A percentile compares a stretch with the other conserved stretches of the same genome.
Conservation (phyloP, 2,113 vertebrate species). For the Galemys pyrenaicus region DNA sequence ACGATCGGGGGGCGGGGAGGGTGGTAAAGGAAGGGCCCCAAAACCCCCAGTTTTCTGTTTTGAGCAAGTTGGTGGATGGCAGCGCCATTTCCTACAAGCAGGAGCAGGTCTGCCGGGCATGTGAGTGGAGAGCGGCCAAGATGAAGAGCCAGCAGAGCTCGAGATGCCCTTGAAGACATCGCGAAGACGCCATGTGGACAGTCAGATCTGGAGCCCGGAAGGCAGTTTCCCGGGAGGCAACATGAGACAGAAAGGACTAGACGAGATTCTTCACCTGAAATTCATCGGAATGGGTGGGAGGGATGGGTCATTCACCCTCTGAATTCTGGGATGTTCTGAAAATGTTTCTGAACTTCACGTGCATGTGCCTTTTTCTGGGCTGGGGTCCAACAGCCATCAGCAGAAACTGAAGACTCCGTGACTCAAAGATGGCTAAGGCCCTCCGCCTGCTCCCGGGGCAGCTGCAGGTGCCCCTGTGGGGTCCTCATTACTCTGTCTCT, state of each 20-base stretch:
- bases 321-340: neutral
- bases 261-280: too few relatives aligned
- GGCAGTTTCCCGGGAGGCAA: neutral
- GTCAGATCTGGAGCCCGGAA: neutral
- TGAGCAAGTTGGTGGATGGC: neutral
- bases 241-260: neutral
- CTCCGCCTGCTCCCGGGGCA: neutral
- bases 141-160: neutral
- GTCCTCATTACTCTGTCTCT: neutral
- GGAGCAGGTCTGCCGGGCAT: too few relatives aligned
- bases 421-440: neutral
- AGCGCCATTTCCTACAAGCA: neutral
- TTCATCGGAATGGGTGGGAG: too few relatives aligned
- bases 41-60: neutral
- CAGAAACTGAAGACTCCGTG: neutral
- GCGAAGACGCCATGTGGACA: fast-evolving
- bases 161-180: neutral
- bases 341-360: too few relatives aligned
- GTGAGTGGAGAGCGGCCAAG: neutral
- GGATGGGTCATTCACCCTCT: neutral
- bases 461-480: fast-evolving
- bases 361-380: neutral
- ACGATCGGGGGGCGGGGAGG: neutral
- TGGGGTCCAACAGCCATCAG: neutral
- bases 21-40: neutral